These are phyloP conservation scores for Eira barbara DNA, from an alignment of 2,113 vertebrate genomes.

Conservation along the genomic window DNA sequence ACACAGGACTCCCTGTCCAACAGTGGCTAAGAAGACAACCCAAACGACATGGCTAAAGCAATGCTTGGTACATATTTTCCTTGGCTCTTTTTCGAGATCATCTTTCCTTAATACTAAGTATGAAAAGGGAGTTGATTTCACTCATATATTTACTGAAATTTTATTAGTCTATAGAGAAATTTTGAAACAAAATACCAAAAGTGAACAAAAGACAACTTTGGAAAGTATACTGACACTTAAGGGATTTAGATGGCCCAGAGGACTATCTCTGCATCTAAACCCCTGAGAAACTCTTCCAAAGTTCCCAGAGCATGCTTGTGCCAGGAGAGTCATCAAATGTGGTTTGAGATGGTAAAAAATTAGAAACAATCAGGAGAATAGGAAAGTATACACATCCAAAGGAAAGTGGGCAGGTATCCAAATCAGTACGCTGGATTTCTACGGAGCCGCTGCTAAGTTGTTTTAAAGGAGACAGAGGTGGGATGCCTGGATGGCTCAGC, in stretches of 20 bases:
- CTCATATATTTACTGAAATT: background rate
- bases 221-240: background rate
- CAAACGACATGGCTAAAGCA: background rate
- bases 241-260: background rate
- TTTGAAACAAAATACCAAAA: background rate
- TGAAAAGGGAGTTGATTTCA: background rate
- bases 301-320: background rate
- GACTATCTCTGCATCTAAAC: background rate
- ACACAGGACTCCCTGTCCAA: background rate
- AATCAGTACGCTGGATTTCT: background rate
- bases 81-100: background rate
- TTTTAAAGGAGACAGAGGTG: background rate
- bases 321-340: background rate
- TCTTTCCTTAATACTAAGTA: background rate
- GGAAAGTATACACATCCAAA: background rate
- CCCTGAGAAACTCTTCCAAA: background rate
- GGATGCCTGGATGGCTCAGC: too few relatives aligned
- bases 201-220: background rate
- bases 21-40: background rate
- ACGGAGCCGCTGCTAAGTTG: background rate
- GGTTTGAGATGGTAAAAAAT: background rate
- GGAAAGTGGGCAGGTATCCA: background rate
- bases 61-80: background rate
- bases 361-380: background rate
- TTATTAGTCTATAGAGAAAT: background rate